A percentile compares a stretch with the other conserved stretches of the same genome.
These are phyloP conservation scores for Stramonita haemastoma DNA, from an alignment of 2,888 invertebrate species.

Conservation along the genomic window DNA sequence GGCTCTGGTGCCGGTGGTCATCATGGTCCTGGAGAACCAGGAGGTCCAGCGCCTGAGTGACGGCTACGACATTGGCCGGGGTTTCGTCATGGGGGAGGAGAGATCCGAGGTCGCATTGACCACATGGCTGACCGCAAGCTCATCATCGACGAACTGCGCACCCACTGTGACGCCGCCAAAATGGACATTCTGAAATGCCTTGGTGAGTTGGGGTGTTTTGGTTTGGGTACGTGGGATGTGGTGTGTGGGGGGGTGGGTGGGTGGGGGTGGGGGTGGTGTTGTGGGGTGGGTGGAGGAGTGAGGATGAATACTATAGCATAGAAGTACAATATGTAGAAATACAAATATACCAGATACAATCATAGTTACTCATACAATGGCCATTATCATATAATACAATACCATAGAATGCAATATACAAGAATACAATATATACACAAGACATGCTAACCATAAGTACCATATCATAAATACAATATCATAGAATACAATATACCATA, in stretches of 20 bases:
- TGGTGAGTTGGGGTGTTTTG: slow-evolving; percentile 56
- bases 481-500: no score
- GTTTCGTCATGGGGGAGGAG: slow-evolving; percentile 83
- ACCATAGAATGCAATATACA: no score
- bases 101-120: slow-evolving; percentile 80
- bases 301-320: no score
- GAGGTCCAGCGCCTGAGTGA: slow-evolving; percentile 81
- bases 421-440: no score
- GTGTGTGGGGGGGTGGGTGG: background rate
- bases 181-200: slow-evolving; percentile 72
- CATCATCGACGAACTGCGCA: slow-evolving; percentile 71
- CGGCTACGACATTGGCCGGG: slow-evolving; percentile 84
- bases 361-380: no score
- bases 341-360: no score
- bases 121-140: slow-evolving; percentile 78
- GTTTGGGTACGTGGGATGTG: background rate
- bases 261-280: background rate
- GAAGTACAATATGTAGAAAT: no score
- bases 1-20: slow-evolving; percentile 79
- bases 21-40: slow-evolving; percentile 80
- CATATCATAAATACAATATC: no score
- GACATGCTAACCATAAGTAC: no score
- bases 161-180: slow-evolving; percentile 60
- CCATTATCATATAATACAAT: no score
- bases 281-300: no score